These are phyloP conservation scores for Exaiptasia diaphana DNA, from an alignment of 64 coral and sea anemone species.

Conservation along the genomic window DNA sequence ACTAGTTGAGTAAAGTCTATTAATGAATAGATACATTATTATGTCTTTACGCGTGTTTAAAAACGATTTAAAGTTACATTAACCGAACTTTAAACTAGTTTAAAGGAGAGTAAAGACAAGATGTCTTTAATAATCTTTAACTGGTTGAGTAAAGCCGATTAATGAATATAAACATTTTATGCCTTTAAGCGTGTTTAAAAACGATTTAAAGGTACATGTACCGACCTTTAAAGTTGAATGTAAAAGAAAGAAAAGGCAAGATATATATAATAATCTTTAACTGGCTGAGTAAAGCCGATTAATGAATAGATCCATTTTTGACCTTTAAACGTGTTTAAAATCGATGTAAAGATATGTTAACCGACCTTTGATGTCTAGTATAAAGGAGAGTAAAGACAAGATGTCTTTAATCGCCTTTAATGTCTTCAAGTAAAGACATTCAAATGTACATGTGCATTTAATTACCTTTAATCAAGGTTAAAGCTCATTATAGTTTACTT, in stretches of 20 bases:
- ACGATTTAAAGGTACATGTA: too few species aligned
- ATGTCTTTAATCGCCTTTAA: neutral
- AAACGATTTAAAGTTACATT: neutral
- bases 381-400: neutral
- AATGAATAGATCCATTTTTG: neutral
- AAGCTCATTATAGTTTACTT: neutral
- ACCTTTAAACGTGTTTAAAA: neutral
- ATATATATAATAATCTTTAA: neutral
- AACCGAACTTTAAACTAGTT: neutral
- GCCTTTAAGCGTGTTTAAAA: neutral
- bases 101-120: neutral
- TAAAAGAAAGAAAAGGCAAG: neutral
- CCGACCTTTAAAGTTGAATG: neutral
- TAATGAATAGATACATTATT: neutral
- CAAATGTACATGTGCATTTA: neutral
- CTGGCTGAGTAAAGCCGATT: neutral
- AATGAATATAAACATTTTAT: neutral
- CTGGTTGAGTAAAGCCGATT: neutral
- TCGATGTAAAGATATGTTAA: neutral
- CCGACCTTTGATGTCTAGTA: neutral
- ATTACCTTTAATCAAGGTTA: neutral
- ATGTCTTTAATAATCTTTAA: neutral
- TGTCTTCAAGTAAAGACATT: neutral
- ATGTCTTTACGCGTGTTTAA: neutral
- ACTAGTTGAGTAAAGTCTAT: neutral